Conservation (phyloP, 2,888 invertebrate species). For the Philopedon plagiatum region DNA sequence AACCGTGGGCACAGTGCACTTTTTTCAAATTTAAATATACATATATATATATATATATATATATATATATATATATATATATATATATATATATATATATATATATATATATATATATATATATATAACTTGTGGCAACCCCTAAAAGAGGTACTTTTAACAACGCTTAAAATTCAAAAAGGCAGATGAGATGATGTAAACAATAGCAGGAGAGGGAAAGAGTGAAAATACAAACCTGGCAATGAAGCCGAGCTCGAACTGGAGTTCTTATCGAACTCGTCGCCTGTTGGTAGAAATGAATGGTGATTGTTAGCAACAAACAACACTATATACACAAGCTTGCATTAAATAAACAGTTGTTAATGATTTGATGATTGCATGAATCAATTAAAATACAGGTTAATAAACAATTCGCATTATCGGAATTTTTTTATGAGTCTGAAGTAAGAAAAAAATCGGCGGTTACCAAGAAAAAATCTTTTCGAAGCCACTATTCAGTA, state of each 20-base stretch:
- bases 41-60: too few relatives aligned
- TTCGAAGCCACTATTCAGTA: too few relatives aligned
- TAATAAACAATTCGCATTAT: too few relatives aligned
- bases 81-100: too few relatives aligned
- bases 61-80: too few relatives aligned
- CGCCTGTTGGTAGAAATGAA: constrained; percentile 68
- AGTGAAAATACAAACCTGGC: constrained; percentile 73
- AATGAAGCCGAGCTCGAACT: constrained; percentile 78
- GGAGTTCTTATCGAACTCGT: constrained; percentile 80
- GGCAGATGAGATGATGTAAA: constrained; percentile 55
- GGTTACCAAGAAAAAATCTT: too few relatives aligned
- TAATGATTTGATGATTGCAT: constrained; percentile 21
- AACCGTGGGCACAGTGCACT: too few relatives aligned
- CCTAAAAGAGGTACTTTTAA: constrained; percentile 10
- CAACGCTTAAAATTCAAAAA: constrained; percentile 21
- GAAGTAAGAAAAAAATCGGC: too few relatives aligned
- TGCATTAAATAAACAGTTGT: constrained; percentile 35
- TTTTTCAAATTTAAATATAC: too few relatives aligned
- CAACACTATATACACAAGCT: constrained; percentile 49
- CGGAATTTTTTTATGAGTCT: too few relatives aligned
- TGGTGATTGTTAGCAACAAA: constrained; percentile 60
- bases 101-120: too few relatives aligned
- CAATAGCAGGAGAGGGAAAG: constrained; percentile 57
- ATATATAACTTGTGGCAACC: too few relatives aligned
- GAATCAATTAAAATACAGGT: constrained; percentile 25